phyloP scores from a whole-genome alignment of 1,140 invertebrate species.

The Drosophila neocordata region DNA sequence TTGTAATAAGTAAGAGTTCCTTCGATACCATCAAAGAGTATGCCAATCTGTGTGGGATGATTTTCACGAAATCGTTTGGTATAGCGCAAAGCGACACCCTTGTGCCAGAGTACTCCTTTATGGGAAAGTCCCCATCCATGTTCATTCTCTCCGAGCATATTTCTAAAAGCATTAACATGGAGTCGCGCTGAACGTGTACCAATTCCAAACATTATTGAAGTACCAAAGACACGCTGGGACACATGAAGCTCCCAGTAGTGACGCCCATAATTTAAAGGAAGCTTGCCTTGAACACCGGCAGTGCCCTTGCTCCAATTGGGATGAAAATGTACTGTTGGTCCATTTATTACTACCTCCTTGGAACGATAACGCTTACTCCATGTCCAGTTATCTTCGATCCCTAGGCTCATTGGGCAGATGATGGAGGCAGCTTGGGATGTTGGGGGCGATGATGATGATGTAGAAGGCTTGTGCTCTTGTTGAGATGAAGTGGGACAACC shows the following conservation, averaged over 20 bases:
- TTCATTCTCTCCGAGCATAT: conserved; percentile 88
- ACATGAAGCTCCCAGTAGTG: conserved; percentile 89
- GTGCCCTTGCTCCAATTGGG: conserved; percentile 91
- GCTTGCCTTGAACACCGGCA: conserved; percentile 87
- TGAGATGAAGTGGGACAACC: not conserved
- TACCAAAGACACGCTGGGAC: conserved; percentile 88
- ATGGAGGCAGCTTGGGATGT: not conserved
- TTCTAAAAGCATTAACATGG: conserved; percentile 87
- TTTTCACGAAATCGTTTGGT: conserved; percentile 89
- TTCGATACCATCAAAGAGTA: conserved; percentile 87
- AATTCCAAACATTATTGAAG: conserved; percentile 91
- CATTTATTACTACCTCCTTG: conserved; percentile 86
- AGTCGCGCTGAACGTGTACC: conserved; percentile 86
- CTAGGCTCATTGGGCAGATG: conserved; percentile 53
- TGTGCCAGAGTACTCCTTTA: conserved; percentile 89
- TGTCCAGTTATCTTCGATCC: conserved; percentile 87
- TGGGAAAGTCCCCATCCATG: conserved; percentile 90
- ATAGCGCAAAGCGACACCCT: conserved; percentile 85
- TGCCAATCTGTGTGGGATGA: conserved; percentile 86
- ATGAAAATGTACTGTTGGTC: conserved; percentile 87
- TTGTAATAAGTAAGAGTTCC: conserved; percentile 90
- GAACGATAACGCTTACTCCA: conserved; percentile 87
- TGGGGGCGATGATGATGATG: not conserved
- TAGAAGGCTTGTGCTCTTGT: conserved; percentile 5
- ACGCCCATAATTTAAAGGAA: conserved; percentile 86